Evolutionary conservation across 2,797 vertebrate genomes (phyloP), one percentile per base, ranked within the genome.

Genomic region (Bryconaethiops microstoma): DNA sequence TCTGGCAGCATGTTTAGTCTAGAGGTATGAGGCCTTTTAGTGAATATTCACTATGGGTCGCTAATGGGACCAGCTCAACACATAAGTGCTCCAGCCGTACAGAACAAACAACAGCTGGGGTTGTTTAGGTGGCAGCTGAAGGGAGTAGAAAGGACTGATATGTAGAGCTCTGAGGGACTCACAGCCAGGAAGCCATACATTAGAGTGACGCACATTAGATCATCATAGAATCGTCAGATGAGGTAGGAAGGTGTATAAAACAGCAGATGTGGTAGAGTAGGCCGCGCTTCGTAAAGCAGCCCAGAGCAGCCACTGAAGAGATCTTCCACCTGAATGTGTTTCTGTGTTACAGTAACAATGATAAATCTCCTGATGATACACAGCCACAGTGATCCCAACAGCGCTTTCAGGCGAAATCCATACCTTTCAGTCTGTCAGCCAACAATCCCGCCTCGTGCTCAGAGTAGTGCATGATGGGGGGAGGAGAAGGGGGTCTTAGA

Each of bases 351-450:
- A 71, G 57, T 78, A 83, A 81, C 52, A 29, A 83, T 74, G 65
- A 78, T 65, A 82, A 72, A 55, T 84, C 67, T 82, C 73, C 39
- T 21, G 54, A 73, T 74, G 29, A 64, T 59, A 74, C 42, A 23
- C 67, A 72, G 25, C 39, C 45, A 73, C 73, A 69, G 65, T 78
- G 29, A 80, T 54, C 64, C 78, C 76, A 40, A 69, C 65, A 77
- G 55, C 39, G 19, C 23, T 73, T 81, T 82, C 23, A 78, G 68
- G 21, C 62, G n/a, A 77, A 79, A 77, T 50, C 62, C 82, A 73
- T 85, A 95, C 95, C 95, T 93, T 95, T 96, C n/a, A 96, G 89
- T 82, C 94, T 96, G 88, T 96, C 95, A 0, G 93, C 93, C 16
- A 96, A 88, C 7, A 94, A 52, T 12, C 89, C 92, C 83, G 94